Conservation (phyloP, 2,888 invertebrate species). For the Hirtodrosophila alboralis region DNA sequence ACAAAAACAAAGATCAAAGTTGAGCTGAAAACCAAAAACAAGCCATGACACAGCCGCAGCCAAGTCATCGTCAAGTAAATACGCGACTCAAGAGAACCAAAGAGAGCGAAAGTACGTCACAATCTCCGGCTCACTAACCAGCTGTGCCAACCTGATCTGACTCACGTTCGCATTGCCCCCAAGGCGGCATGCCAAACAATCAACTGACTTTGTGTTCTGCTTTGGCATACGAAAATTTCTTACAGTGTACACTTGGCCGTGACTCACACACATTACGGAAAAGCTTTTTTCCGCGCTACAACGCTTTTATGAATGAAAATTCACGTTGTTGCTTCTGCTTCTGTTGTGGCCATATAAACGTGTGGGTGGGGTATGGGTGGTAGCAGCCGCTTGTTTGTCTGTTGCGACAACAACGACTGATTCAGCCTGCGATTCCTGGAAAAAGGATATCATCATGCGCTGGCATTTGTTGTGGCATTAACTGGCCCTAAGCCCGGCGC, state of each 20-base stretch:
- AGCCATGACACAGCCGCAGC: slow-evolving; percentile 33
- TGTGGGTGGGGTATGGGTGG: slow-evolving; percentile 18
- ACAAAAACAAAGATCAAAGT: slow-evolving; percentile 52
- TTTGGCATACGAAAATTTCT: slow-evolving; percentile 39
- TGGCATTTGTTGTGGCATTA: slow-evolving; percentile 74
- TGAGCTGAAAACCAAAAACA: slow-evolving; percentile 26
- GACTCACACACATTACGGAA: slow-evolving; percentile 41
- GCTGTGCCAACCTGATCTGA: slow-evolving; percentile 45
- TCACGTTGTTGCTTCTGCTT: slow-evolving; percentile 5
- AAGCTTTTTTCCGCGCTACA: slow-evolving; percentile 56
- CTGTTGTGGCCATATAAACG: slow-evolving; percentile 15
- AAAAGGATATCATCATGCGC: slow-evolving; percentile 77
- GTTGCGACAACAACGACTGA: slow-evolving; percentile 54
- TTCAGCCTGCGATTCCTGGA: slow-evolving; percentile 76
- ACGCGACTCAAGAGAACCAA: slow-evolving; percentile 17
- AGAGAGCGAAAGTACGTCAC: slow-evolving; percentile 29
- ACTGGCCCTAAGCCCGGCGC: slow-evolving; percentile 23
- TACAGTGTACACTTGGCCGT: slow-evolving; percentile 47
- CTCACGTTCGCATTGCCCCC: slow-evolving; percentile 53
- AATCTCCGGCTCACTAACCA: slow-evolving; percentile 8
- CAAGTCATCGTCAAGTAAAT: slow-evolving; percentile 17
- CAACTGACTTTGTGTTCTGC: slow-evolving; percentile 12
- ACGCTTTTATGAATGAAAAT: slow-evolving; percentile 79
- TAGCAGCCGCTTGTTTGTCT: slow-evolving; percentile 46
- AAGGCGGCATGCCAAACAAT: slow-evolving; percentile 23